Percentiles rank a stretch among this genome's conserved stretches.
These are phyloP conservation scores for Garra rufa DNA, from an alignment of 2,113 vertebrate genomes.

Conservation along the genomic window DNA sequence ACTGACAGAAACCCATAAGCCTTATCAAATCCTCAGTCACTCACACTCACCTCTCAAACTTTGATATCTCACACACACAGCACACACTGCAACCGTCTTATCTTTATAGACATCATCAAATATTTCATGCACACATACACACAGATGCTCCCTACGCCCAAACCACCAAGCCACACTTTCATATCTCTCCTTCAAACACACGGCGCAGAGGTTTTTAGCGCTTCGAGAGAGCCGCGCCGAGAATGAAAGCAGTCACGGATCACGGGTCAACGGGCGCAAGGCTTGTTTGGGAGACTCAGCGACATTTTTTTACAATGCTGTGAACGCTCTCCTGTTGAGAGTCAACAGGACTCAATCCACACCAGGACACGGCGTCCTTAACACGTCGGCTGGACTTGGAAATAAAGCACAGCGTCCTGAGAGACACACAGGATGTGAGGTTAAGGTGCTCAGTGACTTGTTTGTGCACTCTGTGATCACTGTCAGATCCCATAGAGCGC, in stretches of 20 bases:
- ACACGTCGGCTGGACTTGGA: not conserved
- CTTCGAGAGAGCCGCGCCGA: not conserved
- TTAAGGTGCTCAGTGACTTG: not conserved
- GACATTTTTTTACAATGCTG: constrained; percentile 12
- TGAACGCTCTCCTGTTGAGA: constrained; percentile 5
- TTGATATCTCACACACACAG: constrained; percentile 33
- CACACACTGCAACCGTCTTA: not conserved
- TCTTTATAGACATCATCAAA: constrained; percentile 21
- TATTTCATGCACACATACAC: constrained; percentile 28
- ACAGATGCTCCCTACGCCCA: not conserved
- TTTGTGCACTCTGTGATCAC: not conserved
- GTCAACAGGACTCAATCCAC: constrained; percentile 2
- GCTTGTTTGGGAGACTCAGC: constrained; percentile 26
- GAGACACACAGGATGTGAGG: not conserved
- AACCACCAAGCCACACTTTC: constrained; percentile 8
- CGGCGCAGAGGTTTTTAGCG: constrained; percentile 19
- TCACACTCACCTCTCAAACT: constrained; percentile 9
- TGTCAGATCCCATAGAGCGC: not conserved
- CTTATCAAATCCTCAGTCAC: constrained; percentile 38
- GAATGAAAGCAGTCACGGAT: constrained; percentile 15
- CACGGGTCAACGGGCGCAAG: constrained; percentile 28
- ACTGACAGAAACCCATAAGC: constrained; percentile 33
- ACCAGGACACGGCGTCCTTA: not conserved
- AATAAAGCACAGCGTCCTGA: not conserved
- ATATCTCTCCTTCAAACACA: constrained; percentile 1